Percentiles rank a stretch among this genome's conserved stretches.
Conservation (phyloP, 2,113 vertebrate species). For the Oncorhynchus mykiss region DNA sequence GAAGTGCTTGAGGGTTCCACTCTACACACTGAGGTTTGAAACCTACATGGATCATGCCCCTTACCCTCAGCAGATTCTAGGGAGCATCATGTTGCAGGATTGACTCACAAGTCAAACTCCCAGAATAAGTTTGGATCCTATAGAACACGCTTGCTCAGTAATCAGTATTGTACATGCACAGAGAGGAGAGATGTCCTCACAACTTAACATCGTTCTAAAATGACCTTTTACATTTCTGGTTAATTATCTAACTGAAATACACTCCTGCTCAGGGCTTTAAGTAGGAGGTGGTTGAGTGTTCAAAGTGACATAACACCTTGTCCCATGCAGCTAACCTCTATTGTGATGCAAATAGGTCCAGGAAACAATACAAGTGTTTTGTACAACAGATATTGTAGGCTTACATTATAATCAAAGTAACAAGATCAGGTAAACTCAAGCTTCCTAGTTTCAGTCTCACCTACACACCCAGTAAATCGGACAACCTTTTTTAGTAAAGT, state of each 20-base stretch:
- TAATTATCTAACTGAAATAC: neutral
- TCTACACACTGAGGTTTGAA: neutral
- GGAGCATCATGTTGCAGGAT: constrained; percentile 17
- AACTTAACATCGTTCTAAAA: too few relatives aligned
- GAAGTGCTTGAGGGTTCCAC: neutral
- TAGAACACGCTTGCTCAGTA: constrained; percentile 10
- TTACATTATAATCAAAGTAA: too few relatives aligned
- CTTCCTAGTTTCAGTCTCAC: too few relatives aligned
- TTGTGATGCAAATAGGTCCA: too few relatives aligned
- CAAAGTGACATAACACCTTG: too few relatives aligned
- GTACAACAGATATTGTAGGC: too few relatives aligned
- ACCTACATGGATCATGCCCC: neutral
- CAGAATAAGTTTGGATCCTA: constrained; percentile 25
- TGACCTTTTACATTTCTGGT: neutral
- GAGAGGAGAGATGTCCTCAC: neutral
- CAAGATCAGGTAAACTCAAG: too few relatives aligned
- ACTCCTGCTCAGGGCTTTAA: neutral
- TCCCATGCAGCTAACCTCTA: too few relatives aligned
- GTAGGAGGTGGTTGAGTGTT: neutral
- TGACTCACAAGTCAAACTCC: constrained; percentile 13
- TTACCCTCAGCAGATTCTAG: constrained; percentile 15
- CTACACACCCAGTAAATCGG: too few relatives aligned
- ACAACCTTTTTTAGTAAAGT: too few relatives aligned
- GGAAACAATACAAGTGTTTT: too few relatives aligned
- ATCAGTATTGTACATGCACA: neutral